Evolutionary conservation across 2,888 invertebrate species (phyloP), one percentile per base, ranked within the genome.

Genomic region (Malthinus seriepunctatus): DNA sequence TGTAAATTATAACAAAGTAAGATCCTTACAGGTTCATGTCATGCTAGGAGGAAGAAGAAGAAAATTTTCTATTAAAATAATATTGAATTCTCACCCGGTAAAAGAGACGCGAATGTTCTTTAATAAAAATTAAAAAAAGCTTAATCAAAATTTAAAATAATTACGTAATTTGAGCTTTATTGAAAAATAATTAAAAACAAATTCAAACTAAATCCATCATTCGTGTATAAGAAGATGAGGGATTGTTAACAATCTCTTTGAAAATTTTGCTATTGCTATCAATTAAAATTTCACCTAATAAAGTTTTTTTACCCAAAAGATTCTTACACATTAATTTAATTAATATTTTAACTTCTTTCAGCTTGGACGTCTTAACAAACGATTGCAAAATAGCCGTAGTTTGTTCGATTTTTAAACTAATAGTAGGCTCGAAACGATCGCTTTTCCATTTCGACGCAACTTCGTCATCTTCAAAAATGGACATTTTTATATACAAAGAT

Each of bases 401-500:
- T 0, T 86, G 83, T 68, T 88, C 87, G 81, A 90, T 88, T 77
- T 89, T 87, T 68, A 88, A 86, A n/a, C 90, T 88, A 56, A 91
- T 86, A 3, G 89, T 87, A 4, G 91, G 90, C 10, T 82, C 80
- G 76, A 91, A 91, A 63, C 84, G 81, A 68, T 87, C 86, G 66
- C 90, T 90, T 73, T 90, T 90, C 89, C 91, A 78, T 66, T 77
- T 78, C 34, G 75, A 74, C n/a, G 78, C 71, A 9, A 70, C 47
- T 10, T 74, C 69, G 65, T 85, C 87, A 59, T 85, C 68, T 72
- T 91, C 90, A 62, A 88, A 84, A 60, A 90, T 85, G 0, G 88
- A 87, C 57, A 91, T 89, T 78, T 91, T 91, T 62, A 91, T 82
- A 74, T 91, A 91, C 69, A 91, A 81, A 51, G 87, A 87, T 33